These are phyloP conservation scores for Drosophila kanapiae DNA, from an alignment of 1,140 invertebrate genomes.

Conservation along the genomic window DNA sequence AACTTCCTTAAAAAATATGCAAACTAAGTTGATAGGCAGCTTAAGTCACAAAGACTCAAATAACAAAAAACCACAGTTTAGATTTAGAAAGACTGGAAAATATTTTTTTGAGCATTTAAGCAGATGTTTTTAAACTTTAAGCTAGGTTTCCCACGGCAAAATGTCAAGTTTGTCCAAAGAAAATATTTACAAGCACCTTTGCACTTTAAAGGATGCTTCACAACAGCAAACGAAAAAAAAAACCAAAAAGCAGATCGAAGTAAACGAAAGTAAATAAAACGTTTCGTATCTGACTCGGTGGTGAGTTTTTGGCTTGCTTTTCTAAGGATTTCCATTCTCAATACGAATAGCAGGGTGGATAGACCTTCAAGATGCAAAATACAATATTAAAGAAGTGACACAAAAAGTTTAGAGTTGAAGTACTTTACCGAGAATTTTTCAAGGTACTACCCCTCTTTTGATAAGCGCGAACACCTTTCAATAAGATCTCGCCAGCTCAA, in stretches of 20 bases:
- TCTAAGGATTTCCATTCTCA: constrained; percentile 59
- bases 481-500: constrained; percentile 8
- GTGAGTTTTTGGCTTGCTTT: constrained; percentile 51
- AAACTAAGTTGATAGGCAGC: background rate
- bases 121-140: background rate
- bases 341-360: constrained; percentile 57
- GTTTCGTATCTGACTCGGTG: constrained; percentile 32
- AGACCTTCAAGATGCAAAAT: constrained; percentile 23
- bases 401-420: constrained; percentile 47
- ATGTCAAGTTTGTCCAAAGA: constrained; percentile 52
- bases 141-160: constrained; percentile 14
- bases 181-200: constrained; percentile 60
- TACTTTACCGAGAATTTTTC: constrained; percentile 22
- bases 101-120: background rate
- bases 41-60: background rate
- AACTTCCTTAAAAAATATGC: background rate
- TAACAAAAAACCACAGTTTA: background rate
- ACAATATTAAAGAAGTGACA: constrained; percentile 34
- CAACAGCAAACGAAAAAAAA: constrained; percentile 23
- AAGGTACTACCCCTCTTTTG: constrained; percentile 23
- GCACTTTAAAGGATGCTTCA: constrained; percentile 70
- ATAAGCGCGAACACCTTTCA: constrained; percentile 47
- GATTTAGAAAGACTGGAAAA: background rate
- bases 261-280: constrained; percentile 62
- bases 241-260: constrained; percentile 69